A percentile compares a stretch with the other conserved stretches of the same genome.
phyloP scores from a whole-genome alignment of 1,140 invertebrate genomes.

The Panagrolaimus sp. region DNA sequence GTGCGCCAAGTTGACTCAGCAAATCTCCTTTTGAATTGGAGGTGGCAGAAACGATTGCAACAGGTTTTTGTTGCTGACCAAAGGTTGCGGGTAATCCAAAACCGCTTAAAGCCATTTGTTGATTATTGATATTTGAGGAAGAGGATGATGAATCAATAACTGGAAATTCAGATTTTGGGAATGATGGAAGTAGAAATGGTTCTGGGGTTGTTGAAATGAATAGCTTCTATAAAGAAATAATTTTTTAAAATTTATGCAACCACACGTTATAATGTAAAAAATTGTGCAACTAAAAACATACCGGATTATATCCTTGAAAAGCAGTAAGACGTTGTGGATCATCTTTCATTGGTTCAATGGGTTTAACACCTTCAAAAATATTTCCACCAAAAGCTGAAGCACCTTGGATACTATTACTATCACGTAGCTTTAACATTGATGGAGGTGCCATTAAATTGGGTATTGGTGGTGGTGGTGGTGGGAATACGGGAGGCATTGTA shows the following conservation, averaged over 20 bases:
- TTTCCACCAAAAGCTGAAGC: neutral
- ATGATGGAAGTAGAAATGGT: too few relatives aligned
- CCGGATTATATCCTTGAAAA: neutral
- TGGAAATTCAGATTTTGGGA: neutral
- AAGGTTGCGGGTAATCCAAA: too few relatives aligned
- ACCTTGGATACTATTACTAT: neutral
- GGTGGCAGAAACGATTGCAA: neutral
- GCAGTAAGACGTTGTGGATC: neutral
- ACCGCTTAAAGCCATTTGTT: neutral
- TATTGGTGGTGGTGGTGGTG: conserved; percentile 15
- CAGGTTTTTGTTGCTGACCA: neutral
- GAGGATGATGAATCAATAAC: neutral
- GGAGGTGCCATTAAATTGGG: neutral
- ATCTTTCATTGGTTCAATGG: neutral
- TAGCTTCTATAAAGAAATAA: neutral
- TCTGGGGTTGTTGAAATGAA: too few relatives aligned
- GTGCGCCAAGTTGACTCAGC: neutral
- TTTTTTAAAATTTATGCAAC: neutral
- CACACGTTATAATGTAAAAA: too few relatives aligned
- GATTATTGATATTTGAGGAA: too few relatives aligned
- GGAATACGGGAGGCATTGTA: too few relatives aligned
- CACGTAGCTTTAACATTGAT: too few relatives aligned
- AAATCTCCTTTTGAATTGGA: neutral
- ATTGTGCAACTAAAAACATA: neutral
- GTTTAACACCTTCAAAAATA: conserved; percentile 2